A percentile compares a stretch with the other conserved stretches of the same genome.
phyloP scores from a whole-genome alignment of 2,113 vertebrate genomes.

The Bos indicus region DNA sequence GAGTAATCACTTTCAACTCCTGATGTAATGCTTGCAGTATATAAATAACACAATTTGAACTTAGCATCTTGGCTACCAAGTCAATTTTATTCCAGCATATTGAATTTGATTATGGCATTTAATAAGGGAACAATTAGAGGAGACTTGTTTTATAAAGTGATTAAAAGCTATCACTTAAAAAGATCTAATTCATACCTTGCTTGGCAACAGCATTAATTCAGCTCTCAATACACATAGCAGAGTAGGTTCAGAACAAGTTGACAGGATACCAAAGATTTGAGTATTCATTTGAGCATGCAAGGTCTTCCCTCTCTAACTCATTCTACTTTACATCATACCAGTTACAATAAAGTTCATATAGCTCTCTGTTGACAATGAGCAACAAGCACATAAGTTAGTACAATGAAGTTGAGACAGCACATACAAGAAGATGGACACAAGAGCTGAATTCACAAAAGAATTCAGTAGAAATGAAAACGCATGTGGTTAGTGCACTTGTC shows the following conservation, averaged over 20 bases:
- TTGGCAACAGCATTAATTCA: background rate
- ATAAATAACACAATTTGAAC: background rate
- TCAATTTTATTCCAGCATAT: background rate
- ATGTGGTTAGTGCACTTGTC: background rate
- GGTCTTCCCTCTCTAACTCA: background rate
- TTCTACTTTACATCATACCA: background rate
- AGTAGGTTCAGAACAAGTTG: background rate
- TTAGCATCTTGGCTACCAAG: background rate
- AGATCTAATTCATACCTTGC: background rate
- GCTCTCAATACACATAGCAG: background rate
- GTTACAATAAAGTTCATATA: background rate
- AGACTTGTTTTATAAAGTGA: background rate
- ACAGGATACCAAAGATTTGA: background rate
- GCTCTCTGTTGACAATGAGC: background rate
- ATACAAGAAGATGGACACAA: background rate
- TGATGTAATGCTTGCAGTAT: background rate
- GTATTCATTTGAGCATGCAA: background rate
- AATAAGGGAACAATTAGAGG: slow-evolving; percentile 7
- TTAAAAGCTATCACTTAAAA: background rate
- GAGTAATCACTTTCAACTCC: background rate
- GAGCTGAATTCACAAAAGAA: background rate
- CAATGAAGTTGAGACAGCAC: background rate
- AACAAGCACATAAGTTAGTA: background rate
- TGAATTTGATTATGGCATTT: slow-evolving; percentile 22
- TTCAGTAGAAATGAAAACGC: background rate